Evolutionary conservation across 2,888 invertebrate genomes (phyloP), one percentile per base, ranked within the genome.

Genomic region (Ypsolopha scabrella): DNA sequence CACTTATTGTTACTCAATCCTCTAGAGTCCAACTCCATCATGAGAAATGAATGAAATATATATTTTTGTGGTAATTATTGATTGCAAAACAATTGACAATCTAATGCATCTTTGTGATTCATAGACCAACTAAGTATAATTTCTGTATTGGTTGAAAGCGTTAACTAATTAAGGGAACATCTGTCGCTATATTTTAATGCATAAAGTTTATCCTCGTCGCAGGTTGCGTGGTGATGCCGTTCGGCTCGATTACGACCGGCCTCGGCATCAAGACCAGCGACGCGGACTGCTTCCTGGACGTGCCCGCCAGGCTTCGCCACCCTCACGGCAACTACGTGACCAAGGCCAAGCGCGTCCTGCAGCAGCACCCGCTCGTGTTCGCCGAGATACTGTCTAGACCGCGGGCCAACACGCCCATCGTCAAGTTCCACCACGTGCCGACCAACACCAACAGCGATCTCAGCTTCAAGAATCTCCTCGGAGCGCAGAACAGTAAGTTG

Each of bases 231-330:
- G 77, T 80, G 3, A 55, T 76, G 6, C 89, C 90, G 3, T 95
- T 93, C 75, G 94, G 95, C 3, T 94, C 94, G 0, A 90, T 92
- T 38, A 87, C 91, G 1, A 93, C 91, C 1, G 92, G 92, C 3
- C 77, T 94, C 49, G 90, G 90, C 47, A 89, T 93, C 53, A 89
- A 88, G 65, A 74, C 87, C 60, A 93, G 93, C 65, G 94, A 94
- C 74, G 88, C 94, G 8, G 94, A 94, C 72, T 87, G 93, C 62
- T 93, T 87, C 71, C 70, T 93, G 36, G 70, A 83, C 51, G 71
- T 89, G 24, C 83, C 87, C 61, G 63, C 52, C 0, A 56, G 52
- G 33, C 54, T 7, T 57, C 69, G 65, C 6, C 47, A 53, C 38
- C 54, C 61, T 14, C 56, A 58, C 44, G 63, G 67, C 44, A 56